Evolutionary conservation across 2,888 invertebrate genomes (phyloP).

Genomic region (Drosophila ochracea): DNA sequence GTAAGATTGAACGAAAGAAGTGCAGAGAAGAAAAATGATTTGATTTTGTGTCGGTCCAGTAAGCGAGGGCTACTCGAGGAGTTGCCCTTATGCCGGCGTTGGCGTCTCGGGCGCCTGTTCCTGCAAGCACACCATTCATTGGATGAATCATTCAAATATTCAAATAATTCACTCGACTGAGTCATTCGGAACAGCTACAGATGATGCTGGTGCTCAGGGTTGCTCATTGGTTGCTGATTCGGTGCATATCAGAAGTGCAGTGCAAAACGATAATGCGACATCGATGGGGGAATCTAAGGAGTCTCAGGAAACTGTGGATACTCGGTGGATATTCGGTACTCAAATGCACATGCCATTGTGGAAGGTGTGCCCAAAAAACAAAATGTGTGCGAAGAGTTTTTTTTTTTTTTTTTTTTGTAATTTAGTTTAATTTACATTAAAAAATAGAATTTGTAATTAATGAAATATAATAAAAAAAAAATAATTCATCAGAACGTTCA

Average conservation of each 20-base stretch:
- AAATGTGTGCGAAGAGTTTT: constrained; percentile 24
- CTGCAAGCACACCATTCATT: constrained; percentile 53
- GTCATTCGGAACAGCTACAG: constrained; percentile 7
- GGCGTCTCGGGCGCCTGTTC: constrained; percentile 77
- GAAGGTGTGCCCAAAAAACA: constrained; percentile 18
- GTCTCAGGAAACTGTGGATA: background rate
- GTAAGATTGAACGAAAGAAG: background rate
- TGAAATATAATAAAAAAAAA: constrained; percentile 67
- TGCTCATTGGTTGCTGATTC: constrained; percentile 6
- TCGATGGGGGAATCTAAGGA: constrained; percentile 6
- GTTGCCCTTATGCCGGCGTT: constrained; percentile 61
- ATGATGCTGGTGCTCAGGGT: constrained; percentile 14
- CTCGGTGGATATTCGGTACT: background rate
- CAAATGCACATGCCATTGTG: constrained; percentile 4
- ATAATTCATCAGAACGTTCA: constrained; percentile 74
- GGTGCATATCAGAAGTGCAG: constrained; percentile 10
- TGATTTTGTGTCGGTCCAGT: constrained; percentile 6
- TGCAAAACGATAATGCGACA: constrained; percentile 11
- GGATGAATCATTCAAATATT: background rate
- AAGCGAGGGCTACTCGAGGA: constrained; percentile 12
- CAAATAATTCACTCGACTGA: constrained; percentile 3
- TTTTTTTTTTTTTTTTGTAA: constrained; percentile 70
- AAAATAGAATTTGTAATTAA: constrained; percentile 84
- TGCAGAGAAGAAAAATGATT: background rate
- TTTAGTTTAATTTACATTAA: constrained; percentile 82